These are phyloP conservation scores for Alosa sapidissima DNA, from an alignment of 2,797 vertebrate species.

Conservation along the genomic window DNA sequence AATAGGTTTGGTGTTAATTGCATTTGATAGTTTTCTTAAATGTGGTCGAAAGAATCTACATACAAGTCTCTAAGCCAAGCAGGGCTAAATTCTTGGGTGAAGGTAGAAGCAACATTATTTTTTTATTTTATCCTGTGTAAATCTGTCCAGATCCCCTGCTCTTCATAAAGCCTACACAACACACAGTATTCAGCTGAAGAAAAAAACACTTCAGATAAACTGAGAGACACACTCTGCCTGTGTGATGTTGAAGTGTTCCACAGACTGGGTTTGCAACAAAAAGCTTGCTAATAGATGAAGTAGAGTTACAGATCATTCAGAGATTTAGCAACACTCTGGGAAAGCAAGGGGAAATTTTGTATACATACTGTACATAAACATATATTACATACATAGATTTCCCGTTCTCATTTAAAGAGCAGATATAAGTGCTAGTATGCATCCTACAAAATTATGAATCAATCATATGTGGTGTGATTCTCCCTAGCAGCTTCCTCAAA, in stretches of 20 bases:
- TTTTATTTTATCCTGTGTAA: not conserved
- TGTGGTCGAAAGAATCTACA: not conserved
- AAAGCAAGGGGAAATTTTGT: not conserved
- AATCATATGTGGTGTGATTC: not conserved
- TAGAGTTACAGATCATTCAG: not conserved
- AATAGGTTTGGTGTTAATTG: not conserved
- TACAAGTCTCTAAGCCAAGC: not conserved
- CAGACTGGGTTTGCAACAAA: not conserved
- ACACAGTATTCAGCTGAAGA: not conserved
- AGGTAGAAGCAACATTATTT: not conserved
- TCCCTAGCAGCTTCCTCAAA: not conserved
- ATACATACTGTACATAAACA: not conserved
- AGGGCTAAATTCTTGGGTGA: not conserved
- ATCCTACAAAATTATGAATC: not conserved
- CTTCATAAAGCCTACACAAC: not conserved
- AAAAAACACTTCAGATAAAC: not conserved
- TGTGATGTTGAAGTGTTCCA: not conserved
- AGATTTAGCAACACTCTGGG: not conserved
- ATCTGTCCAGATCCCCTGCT: not conserved
- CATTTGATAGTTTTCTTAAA: not conserved
- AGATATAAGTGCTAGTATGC: conserved; percentile 1
- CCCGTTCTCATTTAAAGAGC: not conserved
- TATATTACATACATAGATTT: not conserved
- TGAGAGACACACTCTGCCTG: not conserved
- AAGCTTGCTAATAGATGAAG: not conserved